A percentile compares a stretch with the other conserved stretches of the same genome.
These are phyloP conservation scores for Heliconius ismenius DNA, from an alignment of 2,888 invertebrate species.

Conservation along the genomic window DNA sequence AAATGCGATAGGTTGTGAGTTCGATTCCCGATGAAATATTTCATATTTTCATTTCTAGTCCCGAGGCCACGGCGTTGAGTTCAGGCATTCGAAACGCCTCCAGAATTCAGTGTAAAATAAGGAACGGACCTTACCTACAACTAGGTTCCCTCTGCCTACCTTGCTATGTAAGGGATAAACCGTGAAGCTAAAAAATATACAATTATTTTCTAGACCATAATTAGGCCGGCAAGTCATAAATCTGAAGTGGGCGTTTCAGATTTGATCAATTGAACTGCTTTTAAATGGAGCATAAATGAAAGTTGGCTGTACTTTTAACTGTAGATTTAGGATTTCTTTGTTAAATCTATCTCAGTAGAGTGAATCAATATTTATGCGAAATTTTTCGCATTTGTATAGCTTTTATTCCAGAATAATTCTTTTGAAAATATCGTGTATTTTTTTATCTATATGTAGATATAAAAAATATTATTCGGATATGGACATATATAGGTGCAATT, in stretches of 20 bases:
- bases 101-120: no score
- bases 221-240: constrained; percentile 25
- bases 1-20: no score
- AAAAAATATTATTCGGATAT: background rate
- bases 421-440: no score
- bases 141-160: no score
- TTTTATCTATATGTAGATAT: no score
- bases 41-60: no score
- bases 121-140: no score
- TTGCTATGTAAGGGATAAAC: no score
- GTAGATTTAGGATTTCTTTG: constrained; percentile 26
- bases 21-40: no score
- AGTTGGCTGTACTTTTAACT: constrained; percentile 29
- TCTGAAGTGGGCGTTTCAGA: constrained; percentile 31
- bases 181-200: background rate
- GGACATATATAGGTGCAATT: background rate
- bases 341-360: background rate
- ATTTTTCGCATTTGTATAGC: background rate
- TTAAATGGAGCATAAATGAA: constrained; percentile 42
- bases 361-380: background rate
- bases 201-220: background rate
- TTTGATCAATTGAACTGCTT: constrained; percentile 38
- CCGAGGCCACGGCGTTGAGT: no score
- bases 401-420: no score
- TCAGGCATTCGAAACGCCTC: no score